Percentiles rank a stretch among this genome's conserved stretches.
phyloP scores from a whole-genome alignment of 2,888 invertebrate genomes.

The Lottia gigantea region DNA sequence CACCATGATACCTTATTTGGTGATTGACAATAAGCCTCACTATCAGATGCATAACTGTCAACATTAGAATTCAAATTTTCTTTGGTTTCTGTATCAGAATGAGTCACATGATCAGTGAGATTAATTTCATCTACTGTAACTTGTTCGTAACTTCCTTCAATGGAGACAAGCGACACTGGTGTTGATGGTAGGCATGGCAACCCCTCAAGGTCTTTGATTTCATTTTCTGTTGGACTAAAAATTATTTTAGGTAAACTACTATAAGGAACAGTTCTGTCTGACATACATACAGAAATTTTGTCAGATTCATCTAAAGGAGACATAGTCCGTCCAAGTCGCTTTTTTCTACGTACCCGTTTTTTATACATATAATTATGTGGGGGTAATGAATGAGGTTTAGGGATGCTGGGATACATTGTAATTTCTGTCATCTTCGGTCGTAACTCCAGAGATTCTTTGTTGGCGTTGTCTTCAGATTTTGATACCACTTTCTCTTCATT shows the following conservation, averaged over 20 bases:
- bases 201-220: neutral
- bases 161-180: neutral
- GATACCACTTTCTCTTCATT: neutral
- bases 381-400: constrained; percentile 57
- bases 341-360: constrained; percentile 29
- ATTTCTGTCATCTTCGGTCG: constrained; percentile 35
- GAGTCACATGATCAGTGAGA: neutral
- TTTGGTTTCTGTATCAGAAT: constrained; percentile 5
- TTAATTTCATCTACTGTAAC: neutral
- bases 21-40: constrained; percentile 7
- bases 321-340: neutral
- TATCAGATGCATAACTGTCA: constrained; percentile 21
- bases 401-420: constrained; percentile 49
- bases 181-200: neutral
- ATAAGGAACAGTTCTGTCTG: neutral
- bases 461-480: neutral
- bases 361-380: constrained; percentile 50
- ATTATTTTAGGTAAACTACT: neutral
- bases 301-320: neutral
- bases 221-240: neutral
- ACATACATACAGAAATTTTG: neutral
- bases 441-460: constrained; percentile 16
- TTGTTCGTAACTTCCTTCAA: neutral
- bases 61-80: constrained; percentile 2
- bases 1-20: neutral